Base-by-base conservation (phyloP, 2,797 vertebrate species). In the Lepilemur septentrionalis region DNA sequence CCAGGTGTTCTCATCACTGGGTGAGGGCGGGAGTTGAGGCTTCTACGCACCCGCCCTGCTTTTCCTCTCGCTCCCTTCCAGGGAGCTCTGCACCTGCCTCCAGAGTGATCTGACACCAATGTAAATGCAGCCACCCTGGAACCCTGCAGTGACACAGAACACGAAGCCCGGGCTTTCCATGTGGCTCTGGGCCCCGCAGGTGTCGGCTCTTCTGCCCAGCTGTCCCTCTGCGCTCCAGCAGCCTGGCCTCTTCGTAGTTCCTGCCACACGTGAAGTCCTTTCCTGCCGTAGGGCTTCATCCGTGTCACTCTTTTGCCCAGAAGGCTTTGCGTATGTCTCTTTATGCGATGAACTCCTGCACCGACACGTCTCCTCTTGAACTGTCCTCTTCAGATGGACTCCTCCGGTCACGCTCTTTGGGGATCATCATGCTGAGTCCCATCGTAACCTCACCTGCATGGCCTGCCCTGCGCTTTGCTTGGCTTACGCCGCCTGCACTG, bases 231-330 rank as follows among this genome's bases (percentile, higher is more conserved):
- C 2, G 1, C 14, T 25, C 18, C 11, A 48, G 35, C 20, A 10
- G 35, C 5, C 38, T 32, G 65, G 41, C 30, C 61, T 72, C 57
- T 12, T 22, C 14, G 23, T 18, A 23, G 48, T 30, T 20, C 23
- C 52, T 52, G 52, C 20, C 6, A 13, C 0, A 0, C 0, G 12
- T 17, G 46, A 48, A 23, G 35, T 18, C 43, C 25, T 22, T 25
- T 14, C 32, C 25, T 11, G 22, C 55, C 30, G 3, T 10, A 8
- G 9, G 83, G 23, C 50, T 87, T 55, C 55, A 75, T 9, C 69
- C 8, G 0, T 15, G 50, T 23, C 38, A 32, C 67, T 38, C 46
- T 63, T 43, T 28, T 28, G 43, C 30, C 72, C 15, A 9, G 23
- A 79, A 70, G 38, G 38, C 48, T 82, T 65, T 48, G 8, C 35